phyloP scores from a whole-genome alignment of 2,888 invertebrate genomes.

The Rugalucina vietnamica region DNA sequence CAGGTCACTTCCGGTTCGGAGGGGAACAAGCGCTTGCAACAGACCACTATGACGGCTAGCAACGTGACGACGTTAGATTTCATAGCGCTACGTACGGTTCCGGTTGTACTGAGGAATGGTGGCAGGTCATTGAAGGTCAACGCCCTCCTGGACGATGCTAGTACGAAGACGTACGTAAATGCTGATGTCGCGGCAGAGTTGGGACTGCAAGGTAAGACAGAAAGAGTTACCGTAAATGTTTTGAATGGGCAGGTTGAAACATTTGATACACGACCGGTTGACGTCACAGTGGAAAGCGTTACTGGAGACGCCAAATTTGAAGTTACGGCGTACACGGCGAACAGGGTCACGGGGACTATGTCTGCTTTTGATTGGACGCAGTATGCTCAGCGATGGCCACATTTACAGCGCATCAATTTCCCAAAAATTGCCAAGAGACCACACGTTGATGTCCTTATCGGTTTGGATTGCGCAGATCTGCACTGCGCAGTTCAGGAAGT shows the following conservation, averaged over 20 bases:
- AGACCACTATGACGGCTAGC: background rate
- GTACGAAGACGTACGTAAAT: conserved; percentile 57
- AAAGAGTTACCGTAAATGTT: conserved; percentile 36
- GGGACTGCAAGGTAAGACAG: conserved; percentile 28
- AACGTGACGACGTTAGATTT: background rate
- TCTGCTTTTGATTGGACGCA: conserved; percentile 34
- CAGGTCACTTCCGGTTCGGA: background rate
- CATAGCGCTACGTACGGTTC: conserved; percentile 41
- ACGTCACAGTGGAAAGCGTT: conserved; percentile 17
- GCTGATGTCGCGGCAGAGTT: conserved; percentile 45
- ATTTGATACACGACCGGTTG: conserved; percentile 28
- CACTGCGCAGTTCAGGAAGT: conserved; percentile 38
- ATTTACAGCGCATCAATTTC: conserved; percentile 31
- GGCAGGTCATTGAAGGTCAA: conserved; percentile 34
- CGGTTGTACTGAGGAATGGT: conserved; percentile 34
- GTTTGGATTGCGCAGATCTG: conserved; percentile 40
- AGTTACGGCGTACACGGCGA: conserved; percentile 25
- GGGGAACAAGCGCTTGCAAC: background rate
- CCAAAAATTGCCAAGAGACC: background rate
- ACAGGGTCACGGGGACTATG: conserved; percentile 36
- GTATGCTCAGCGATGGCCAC: conserved; percentile 14
- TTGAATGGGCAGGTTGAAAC: conserved; percentile 39
- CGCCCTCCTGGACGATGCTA: conserved; percentile 60
- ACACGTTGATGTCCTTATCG: conserved; percentile 39
- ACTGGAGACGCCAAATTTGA: background rate